Percentiles rank a stretch among this genome's conserved stretches.
Evolutionary conservation across 2,797 vertebrate species (phyloP).

Genomic region (Champsocephalus gunnari): DNA sequence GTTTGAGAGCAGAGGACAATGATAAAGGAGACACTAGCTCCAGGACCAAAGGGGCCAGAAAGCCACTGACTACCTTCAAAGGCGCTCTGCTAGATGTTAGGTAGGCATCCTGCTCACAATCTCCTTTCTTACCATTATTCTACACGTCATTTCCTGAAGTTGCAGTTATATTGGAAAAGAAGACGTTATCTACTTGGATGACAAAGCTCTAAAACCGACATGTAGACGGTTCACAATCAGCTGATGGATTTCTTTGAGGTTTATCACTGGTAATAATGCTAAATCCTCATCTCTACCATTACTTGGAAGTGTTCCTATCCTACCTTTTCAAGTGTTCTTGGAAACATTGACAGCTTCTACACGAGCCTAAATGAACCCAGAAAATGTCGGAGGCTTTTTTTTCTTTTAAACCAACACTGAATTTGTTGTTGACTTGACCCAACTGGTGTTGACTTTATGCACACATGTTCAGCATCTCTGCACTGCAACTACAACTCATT

Average conservation of each 20-base stretch:
- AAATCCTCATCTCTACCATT: not conserved
- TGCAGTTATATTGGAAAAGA: not conserved
- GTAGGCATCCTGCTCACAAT: constrained; percentile 73
- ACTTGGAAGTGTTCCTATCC: not conserved
- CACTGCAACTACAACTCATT: not conserved
- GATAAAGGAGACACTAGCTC: constrained; percentile 87
- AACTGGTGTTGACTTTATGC: not conserved
- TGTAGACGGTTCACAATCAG: not conserved
- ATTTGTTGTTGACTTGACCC: not conserved
- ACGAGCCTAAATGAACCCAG: no score
- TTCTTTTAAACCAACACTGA: no score
- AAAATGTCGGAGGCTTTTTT: no score
- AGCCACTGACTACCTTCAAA: constrained; percentile 93
- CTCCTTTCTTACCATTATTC: not conserved
- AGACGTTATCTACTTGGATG: not conserved
- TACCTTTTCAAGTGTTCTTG: not conserved
- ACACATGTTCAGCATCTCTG: constrained; percentile 7
- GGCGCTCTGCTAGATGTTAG: constrained; percentile 94
- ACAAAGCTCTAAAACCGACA: not conserved
- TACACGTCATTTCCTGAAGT: not conserved
- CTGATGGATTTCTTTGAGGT: not conserved
- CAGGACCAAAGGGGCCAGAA: constrained; percentile 89
- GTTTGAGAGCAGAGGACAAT: constrained; percentile 87
- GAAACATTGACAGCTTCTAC: no score
- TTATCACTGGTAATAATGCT: not conserved